A percentile compares a stretch with the other conserved stretches of the same genome.
Evolutionary conservation across 2,113 vertebrate species (phyloP).

Genomic region (Calyptomena viridis): DNA sequence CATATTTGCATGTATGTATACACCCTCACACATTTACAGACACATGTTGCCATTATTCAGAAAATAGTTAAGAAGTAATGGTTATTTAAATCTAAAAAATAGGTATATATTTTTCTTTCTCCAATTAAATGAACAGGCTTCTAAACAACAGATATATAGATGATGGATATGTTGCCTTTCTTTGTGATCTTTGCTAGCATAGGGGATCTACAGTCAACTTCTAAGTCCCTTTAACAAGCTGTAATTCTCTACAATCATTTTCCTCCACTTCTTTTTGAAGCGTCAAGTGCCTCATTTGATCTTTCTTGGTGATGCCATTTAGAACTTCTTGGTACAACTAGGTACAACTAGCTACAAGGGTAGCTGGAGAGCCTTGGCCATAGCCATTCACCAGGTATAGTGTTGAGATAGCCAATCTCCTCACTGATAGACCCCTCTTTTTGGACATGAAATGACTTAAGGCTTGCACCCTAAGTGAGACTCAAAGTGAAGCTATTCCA

Average conservation of each 20-base stretch:
- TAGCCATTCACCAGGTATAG: background rate
- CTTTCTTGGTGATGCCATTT: background rate
- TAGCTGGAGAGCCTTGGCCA: background rate
- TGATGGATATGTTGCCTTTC: background rate
- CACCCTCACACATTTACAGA: background rate
- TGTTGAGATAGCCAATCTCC: background rate
- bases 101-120: background rate
- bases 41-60: background rate
- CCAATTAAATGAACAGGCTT: background rate
- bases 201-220: background rate
- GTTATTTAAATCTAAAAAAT: background rate
- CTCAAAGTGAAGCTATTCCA: background rate
- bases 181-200: background rate
- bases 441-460: background rate
- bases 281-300: background rate
- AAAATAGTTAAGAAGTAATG: background rate
- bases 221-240: background rate
- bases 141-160: background rate
- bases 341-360: background rate
- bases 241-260: background rate
- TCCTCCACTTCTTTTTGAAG: background rate
- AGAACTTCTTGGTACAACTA: background rate
- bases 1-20: background rate
- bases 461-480: background rate
- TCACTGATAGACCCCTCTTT: background rate